Evolutionary conservation across 2,888 invertebrate genomes (phyloP), one percentile per base, ranked within the genome.

Genomic region (Heliconius ismenius): DNA sequence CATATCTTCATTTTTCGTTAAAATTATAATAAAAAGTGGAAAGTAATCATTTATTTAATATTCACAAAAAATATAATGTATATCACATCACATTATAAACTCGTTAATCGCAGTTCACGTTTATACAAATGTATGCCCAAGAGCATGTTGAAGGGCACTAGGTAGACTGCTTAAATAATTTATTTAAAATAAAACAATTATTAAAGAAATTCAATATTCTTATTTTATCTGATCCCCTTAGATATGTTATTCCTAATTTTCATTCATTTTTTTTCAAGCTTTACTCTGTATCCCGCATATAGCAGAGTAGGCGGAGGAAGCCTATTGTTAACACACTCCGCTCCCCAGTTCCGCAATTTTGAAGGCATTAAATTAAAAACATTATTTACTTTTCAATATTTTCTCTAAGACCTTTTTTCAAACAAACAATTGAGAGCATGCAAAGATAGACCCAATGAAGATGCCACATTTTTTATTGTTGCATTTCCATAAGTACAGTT

Each of bases 71-170:
- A 36, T 15, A 3, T 67, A 36, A 49, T 21, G 18, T 70, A 58
- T 58, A 58, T 70, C 32, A 32, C n/a, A 6, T 32, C 32, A 58
- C 58, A 58, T 58, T 32, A 18, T 54, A 64, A 36, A 39, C 65
- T 67, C 73, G 73, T 60, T 69, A 67, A 72, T 24, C 67, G 36
- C 62, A 67, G 36, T 62, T 26, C 74, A 74, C 77, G 74, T 77
- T 69, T 65, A 72, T n/a, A 43, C 36, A 64, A 64, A 69, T 69
- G 63, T 74, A 28, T 67, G 15, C 69, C 36, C 49, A 85, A 87
- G 13, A n/a, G 69, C 49, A 70, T 36, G 58, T 70, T 13, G 32
- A 24, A 58, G 88, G 89, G 85, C 84, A 26, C 78, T 81, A 77
- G 79, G 69, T 80, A 80, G 79, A 74, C 78, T 74, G 81, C 81